Base-by-base conservation (phyloP, 1,140 invertebrate species). In the Leptoteleia sp. region DNA sequence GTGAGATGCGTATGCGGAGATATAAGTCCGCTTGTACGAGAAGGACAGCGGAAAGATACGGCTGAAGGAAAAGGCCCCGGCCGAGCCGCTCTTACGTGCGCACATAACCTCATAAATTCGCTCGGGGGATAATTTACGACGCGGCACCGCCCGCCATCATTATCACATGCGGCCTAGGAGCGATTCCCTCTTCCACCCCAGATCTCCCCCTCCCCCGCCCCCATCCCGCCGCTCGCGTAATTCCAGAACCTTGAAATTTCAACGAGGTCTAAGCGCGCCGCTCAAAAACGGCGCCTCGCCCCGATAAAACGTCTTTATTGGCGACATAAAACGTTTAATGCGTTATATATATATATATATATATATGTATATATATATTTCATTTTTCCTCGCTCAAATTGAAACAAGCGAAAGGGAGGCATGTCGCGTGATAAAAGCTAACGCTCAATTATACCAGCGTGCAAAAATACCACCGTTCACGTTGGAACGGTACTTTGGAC, bases 41-140 rank as follows among this genome's bases (percentile, higher is more conserved):
- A 25, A 19, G 47, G 19, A 61, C 43, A 35, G 27, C 31, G 42
- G 43, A 61, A 45, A 73, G 43, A 52, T 42, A 27, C 43, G 42
- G 16, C 11, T 22, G 65, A 50, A 50, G 29, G 15, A 47, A 19
- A 47, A 43, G 62, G 43, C 27, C 27, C 16, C 40, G 8, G 45
- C 12, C n/a, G 19, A 22, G 42, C 35, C 55, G 67, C 57, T 12
- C 59, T 70, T 65, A 68, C 79, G 71, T 75, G 79, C 79, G 75
- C 57, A 79, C 80, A 78, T 84, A 85, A 70, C 81, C 84, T 80
- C 82, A 79, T 87, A 86, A 87, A 87, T 86, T 84, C 80, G 67
- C 76, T 68, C 33, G 50, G 80, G 77, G 67, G 82, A 84, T 87
- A 82, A 75, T 87, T 87, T 87, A 87, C 83, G 84, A 83, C 62